phyloP scores from a whole-genome alignment of 2,888 invertebrate species.

The Drosophila cognata region DNA sequence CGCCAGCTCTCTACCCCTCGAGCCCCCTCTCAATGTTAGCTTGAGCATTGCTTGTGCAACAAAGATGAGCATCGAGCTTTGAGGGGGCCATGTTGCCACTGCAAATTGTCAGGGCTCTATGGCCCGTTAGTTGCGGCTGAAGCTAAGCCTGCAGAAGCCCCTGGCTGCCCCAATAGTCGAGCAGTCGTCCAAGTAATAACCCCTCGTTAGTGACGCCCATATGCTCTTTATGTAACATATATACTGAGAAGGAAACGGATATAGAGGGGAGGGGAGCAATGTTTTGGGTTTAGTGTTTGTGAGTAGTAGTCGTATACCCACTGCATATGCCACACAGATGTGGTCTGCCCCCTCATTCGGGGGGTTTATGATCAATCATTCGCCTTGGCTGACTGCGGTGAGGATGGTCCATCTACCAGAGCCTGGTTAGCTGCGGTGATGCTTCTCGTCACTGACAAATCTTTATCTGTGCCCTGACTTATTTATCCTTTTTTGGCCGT shows the following conservation, averaged over 20 bases:
- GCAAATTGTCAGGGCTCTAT: constrained; percentile 69
- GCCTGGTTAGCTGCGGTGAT: background rate
- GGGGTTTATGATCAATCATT: constrained; percentile 77
- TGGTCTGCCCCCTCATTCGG: constrained; percentile 44
- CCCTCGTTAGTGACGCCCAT: constrained; percentile 79
- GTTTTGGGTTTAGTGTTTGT: constrained; percentile 1
- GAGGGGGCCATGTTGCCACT: constrained; percentile 16
- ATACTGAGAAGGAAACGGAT: constrained; percentile 3
- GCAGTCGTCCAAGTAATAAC: constrained; percentile 63
- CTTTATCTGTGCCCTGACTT: constrained; percentile 76
- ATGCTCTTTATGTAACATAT: constrained; percentile 73
- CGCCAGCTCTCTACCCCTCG: background rate
- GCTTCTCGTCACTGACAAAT: constrained; percentile 59
- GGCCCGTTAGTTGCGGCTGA: constrained; percentile 44
- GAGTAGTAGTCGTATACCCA: constrained; percentile 1
- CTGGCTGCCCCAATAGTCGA: constrained; percentile 20
- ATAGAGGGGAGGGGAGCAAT: background rate
- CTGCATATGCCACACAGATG: constrained; percentile 43
- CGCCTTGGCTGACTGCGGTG: constrained; percentile 71
- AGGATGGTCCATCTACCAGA: constrained; percentile 22
- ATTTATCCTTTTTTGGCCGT: constrained; percentile 74
- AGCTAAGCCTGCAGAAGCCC: constrained; percentile 49
- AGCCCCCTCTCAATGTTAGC: background rate
- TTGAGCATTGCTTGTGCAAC: constrained; percentile 19
- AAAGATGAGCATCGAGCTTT: constrained; percentile 42